Percentiles rank a stretch among this genome's conserved stretches.
These are phyloP conservation scores for Sparidentex hasta DNA, from an alignment of 2,797 vertebrate genomes.

Conservation along the genomic window DNA sequence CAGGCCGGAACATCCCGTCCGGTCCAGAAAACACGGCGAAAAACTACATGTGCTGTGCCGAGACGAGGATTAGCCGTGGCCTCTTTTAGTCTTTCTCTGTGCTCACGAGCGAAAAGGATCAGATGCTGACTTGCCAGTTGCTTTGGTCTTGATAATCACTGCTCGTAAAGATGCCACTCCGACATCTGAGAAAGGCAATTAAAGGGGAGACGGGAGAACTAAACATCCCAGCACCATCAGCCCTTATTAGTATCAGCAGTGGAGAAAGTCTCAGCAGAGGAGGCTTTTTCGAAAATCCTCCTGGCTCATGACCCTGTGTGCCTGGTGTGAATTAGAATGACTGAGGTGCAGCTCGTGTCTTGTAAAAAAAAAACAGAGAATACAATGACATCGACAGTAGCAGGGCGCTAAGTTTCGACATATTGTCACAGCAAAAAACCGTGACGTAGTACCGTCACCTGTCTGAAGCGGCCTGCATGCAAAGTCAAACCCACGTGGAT, in stretches of 20 bases:
- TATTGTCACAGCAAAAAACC: not conserved
- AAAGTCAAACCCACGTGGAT: slow-evolving; percentile 6
- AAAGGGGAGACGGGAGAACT: slow-evolving; percentile 51
- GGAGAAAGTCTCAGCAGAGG: slow-evolving; percentile 12
- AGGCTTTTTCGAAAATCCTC: slow-evolving; percentile 38
- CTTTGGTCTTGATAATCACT: slow-evolving; percentile 50
- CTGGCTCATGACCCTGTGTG: slow-evolving; percentile 11
- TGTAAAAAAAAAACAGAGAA: not conserved
- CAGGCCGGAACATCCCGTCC: slow-evolving; percentile 4
- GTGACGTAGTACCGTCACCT: slow-evolving; percentile 18
- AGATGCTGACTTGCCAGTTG: slow-evolving; percentile 39
- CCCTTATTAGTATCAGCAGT: slow-evolving; percentile 43
- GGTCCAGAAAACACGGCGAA: slow-evolving; percentile 9
- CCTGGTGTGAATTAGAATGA: slow-evolving; percentile 52
- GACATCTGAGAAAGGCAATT: slow-evolving; percentile 64
- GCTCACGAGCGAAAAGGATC: slow-evolving; percentile 25
- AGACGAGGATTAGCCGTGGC: slow-evolving; percentile 42
- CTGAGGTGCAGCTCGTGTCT: slow-evolving; percentile 19
- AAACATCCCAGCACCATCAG: slow-evolving; percentile 56
- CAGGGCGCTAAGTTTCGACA: slow-evolving; percentile 5
- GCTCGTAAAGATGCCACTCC: slow-evolving; percentile 57
- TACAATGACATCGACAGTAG: not conserved
- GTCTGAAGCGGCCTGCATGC: not conserved
- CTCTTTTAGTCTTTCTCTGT: slow-evolving; percentile 6
- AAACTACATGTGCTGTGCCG: slow-evolving; percentile 37